Conservation (phyloP, 2,797 vertebrate genomes). For the Chelon labrosus region DNA sequence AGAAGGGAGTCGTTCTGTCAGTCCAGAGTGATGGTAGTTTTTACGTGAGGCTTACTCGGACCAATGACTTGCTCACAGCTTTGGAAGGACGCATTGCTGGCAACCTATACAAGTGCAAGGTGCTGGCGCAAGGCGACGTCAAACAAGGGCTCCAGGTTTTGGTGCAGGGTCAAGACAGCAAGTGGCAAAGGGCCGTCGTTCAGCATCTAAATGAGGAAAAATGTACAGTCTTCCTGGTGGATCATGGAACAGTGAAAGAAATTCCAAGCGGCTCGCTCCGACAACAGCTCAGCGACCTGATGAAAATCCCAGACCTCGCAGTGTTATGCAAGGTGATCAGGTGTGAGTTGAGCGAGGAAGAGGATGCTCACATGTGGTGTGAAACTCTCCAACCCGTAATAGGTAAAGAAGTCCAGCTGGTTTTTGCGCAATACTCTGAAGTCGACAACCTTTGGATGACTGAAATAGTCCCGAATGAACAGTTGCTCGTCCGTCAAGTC, state of each 20-base stretch:
- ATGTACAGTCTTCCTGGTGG: constrained; percentile 82
- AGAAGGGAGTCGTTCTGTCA: constrained; percentile 76
- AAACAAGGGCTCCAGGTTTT: constrained; percentile 82
- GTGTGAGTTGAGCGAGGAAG: constrained; percentile 55
- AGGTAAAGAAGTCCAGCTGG: constrained; percentile 73
- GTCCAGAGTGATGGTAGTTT: constrained; percentile 77
- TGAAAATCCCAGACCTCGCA: constrained; percentile 78
- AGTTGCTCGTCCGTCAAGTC: constrained; percentile 62
- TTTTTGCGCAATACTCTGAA: constrained; percentile 80
- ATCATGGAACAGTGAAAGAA: constrained; percentile 78
- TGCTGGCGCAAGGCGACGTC: constrained; percentile 68
- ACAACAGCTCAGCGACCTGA: constrained; percentile 55
- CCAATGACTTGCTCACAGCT: constrained; percentile 48
- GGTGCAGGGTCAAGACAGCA: constrained; percentile 69
- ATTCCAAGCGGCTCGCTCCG: constrained; percentile 71
- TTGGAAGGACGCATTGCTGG: constrained; percentile 71
- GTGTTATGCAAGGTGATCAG: constrained; percentile 82
- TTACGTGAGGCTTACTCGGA: constrained; percentile 79
- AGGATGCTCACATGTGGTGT: constrained; percentile 40
- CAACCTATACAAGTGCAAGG: constrained; percentile 56
- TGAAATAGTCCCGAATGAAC: constrained; percentile 77
- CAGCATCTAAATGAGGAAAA: constrained; percentile 56
- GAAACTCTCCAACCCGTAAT: constrained; percentile 63
- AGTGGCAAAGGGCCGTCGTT: constrained; percentile 83
- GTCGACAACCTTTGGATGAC: constrained; percentile 81